Evolutionary conservation across 2,888 invertebrate genomes (phyloP).

Genomic region (Syrista parreyssii): DNA sequence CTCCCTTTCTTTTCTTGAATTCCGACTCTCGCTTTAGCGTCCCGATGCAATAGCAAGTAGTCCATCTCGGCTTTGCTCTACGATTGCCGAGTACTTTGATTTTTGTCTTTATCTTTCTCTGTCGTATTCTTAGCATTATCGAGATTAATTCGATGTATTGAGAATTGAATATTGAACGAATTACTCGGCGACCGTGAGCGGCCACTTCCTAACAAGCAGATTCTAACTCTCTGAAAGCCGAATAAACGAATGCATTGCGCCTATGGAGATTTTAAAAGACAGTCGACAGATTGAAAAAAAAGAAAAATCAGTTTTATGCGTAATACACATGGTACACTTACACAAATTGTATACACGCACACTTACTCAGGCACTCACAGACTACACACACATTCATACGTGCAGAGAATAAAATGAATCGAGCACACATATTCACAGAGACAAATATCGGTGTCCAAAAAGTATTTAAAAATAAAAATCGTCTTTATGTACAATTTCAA

Average conservation of each 20-base stretch:
- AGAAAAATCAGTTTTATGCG: slow-evolving; percentile 5
- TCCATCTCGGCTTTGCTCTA: neutral
- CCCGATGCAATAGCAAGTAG: neutral
- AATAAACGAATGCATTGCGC: slow-evolving; percentile 18
- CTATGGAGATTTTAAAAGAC: slow-evolving; percentile 26
- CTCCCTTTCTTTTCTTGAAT: neutral
- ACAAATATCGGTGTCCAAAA: slow-evolving; percentile 62
- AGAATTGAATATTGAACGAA: neutral
- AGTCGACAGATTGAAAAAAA: neutral
- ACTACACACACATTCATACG: neutral
- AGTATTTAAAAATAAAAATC: slow-evolving; percentile 63
- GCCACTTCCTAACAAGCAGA: neutral
- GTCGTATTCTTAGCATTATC: neutral
- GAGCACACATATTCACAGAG: neutral
- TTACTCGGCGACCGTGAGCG: neutral
- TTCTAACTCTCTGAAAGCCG: slow-evolving; percentile 3
- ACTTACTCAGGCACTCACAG: neutral
- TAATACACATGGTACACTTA: neutral
- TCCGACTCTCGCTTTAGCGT: neutral
- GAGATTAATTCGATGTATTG: neutral
- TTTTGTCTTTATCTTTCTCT: neutral
- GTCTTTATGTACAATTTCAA: slow-evolving; percentile 63
- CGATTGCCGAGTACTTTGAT: neutral
- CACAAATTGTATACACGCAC: neutral
- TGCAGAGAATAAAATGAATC: neutral